Conservation (phyloP, 2,113 vertebrate species). For the Ctenodactylus gundi region DNA sequence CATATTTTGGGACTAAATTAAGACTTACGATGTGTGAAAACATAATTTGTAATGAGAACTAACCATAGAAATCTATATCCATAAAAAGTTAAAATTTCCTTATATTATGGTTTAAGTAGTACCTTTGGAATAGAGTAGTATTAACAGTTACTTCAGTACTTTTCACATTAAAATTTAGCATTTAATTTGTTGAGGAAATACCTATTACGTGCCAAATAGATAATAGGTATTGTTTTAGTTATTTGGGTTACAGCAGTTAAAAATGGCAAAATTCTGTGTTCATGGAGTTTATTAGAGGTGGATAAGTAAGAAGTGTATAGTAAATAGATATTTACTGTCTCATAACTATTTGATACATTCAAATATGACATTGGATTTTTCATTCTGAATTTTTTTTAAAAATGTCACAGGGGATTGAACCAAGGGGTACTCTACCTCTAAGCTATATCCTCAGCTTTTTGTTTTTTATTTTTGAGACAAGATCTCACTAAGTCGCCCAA, state of each 20-base stretch:
- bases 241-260: not conserved
- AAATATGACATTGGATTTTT: not conserved
- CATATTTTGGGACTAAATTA: not conserved
- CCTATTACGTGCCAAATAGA: not conserved
- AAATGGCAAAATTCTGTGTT: not conserved
- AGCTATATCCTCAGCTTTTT: not conserved
- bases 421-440: not conserved
- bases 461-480: not conserved
- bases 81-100: not conserved
- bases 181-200: slow-evolving; percentile 6
- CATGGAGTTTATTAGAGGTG: not conserved
- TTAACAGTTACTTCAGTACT: not conserved
- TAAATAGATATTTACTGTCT: not conserved
- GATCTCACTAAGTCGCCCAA: not conserved
- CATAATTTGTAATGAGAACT: not conserved
- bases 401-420: not conserved
- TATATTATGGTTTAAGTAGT: not conserved
- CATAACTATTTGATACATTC: not conserved
- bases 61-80: not conserved
- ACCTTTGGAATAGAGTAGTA: not conserved
- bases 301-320: not conserved
- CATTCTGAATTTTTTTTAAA: not conserved
- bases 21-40: not conserved
- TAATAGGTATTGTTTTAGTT: not conserved
- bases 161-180: not conserved